Percentiles rank a stretch among this genome's conserved stretches.
Evolutionary conservation across 2,888 invertebrate genomes (phyloP).

Genomic region (Pterobdella sp.): DNA sequence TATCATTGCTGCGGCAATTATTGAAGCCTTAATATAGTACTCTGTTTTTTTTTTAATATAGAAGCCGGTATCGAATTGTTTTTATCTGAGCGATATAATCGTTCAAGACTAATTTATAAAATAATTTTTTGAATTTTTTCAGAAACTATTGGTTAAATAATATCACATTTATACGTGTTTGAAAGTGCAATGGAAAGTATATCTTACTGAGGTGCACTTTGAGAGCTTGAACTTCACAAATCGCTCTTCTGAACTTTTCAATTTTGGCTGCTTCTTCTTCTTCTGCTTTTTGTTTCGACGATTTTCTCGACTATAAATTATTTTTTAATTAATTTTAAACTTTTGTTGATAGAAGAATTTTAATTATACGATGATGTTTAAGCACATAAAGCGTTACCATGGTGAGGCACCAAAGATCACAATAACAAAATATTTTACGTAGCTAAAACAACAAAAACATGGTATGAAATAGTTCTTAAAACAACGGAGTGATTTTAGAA

Average conservation of each 20-base stretch:
- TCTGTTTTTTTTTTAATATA: too few relatives aligned
- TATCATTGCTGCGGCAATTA: too few relatives aligned
- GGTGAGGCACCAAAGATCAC: background rate
- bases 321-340: background rate
- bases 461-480: background rate
- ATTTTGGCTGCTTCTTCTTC: background rate
- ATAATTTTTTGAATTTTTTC: too few relatives aligned
- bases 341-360: background rate
- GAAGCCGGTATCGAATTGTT: too few relatives aligned
- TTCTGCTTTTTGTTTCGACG: background rate
- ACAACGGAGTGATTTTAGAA: background rate
- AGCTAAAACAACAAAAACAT: background rate
- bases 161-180: too few relatives aligned
- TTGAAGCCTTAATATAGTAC: too few relatives aligned
- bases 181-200: background rate
- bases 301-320: background rate
- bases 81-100: too few relatives aligned
- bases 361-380: too few relatives aligned
- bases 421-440: background rate
- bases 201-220: background rate
- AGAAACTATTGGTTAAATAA: too few relatives aligned
- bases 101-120: too few relatives aligned
- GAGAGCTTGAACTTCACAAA: constrained; percentile 1
- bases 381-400: background rate
- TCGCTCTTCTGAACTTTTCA: background rate